Evolutionary conservation across 2,888 invertebrate species (phyloP), one percentile per base, ranked within the genome.

Genomic region (Corbicula japonica): DNA sequence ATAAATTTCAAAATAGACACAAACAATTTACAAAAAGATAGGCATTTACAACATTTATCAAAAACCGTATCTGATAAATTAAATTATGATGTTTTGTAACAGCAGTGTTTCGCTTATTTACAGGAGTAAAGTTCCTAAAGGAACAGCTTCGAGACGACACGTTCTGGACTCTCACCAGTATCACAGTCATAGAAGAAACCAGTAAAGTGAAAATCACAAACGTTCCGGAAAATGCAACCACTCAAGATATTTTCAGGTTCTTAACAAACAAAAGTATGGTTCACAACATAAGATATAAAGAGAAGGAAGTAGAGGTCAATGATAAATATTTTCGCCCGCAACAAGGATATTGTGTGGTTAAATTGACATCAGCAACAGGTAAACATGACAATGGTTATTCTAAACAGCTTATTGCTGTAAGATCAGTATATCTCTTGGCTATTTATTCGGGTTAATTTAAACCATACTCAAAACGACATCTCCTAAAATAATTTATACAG

Each of bases 241-340:
- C 10, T 23, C 26, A 21, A 23, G 63, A 69, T 15, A 50, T 70
- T 10, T 58, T 56, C 48, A 56, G 12, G n/a, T 76, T 23, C 58
- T 76, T 70, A n/a, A 70, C 52, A n/a, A 76, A 69, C 46, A 5
- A 52, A 15, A 28, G n/a, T n/a, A 76, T 52, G 41, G 62, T 69
- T 2, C 23, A 58, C 15, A 46, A 32, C 1, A 41, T 46, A 3
- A 8, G 15, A 1, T 26, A 70, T 4, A 23, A n/a, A 30, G 15
- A 34, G 18, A 46, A 8, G 6, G 60, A 69, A 1, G 35, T 56
- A n/a, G n/a, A 21, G 2, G 56, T 76, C 38, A 30, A 48, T 28
- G 56, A 63, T 12, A 8, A 63, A 1, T 46, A 63, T 18, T 58
- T 70, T n/a, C 30, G 28, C 4, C 60, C 63, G 10, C 6, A 56